Percentiles rank a stretch among this genome's conserved stretches.
These are phyloP conservation scores for Chelon labrosus DNA, from an alignment of 2,797 vertebrate genomes.

Conservation along the genomic window DNA sequence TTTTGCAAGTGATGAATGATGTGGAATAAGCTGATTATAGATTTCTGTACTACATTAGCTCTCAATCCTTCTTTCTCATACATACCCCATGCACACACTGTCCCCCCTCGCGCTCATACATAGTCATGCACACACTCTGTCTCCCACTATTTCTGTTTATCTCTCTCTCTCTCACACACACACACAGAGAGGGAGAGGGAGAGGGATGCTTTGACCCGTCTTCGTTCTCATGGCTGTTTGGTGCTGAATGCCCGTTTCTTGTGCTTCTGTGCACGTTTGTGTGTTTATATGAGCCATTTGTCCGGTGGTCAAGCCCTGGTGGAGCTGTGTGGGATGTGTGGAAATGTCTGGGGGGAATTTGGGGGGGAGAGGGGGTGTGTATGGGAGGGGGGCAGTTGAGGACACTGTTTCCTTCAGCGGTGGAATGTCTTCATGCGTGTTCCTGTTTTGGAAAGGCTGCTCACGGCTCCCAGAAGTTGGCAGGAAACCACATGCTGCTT, in stretches of 20 bases:
- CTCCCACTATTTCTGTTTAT: slow-evolving; percentile 16
- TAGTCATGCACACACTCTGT: slow-evolving; percentile 30
- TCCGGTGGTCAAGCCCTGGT: slow-evolving; percentile 57
- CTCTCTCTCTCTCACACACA: slow-evolving; percentile 1
- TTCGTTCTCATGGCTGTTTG: slow-evolving; percentile 69
- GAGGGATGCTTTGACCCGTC: slow-evolving; percentile 25
- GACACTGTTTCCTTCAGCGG: slow-evolving; percentile 80
- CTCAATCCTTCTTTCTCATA: slow-evolving; percentile 26
- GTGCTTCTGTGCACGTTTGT: slow-evolving; percentile 42
- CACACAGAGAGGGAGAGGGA: slow-evolving; percentile 8
- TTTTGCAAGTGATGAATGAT: slow-evolving; percentile 46
- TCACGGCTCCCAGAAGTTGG: slow-evolving; percentile 76
- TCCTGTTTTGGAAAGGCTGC: slow-evolving; percentile 83
- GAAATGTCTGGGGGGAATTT: slow-evolving; percentile 39
- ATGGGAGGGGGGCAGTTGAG: slow-evolving; percentile 60
- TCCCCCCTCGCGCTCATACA: slow-evolving; percentile 19
- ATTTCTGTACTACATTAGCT: slow-evolving; percentile 46
- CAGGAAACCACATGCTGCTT: slow-evolving; percentile 82
- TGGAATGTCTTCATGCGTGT: slow-evolving; percentile 85
- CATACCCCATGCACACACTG: slow-evolving; percentile 26
- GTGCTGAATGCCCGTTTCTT: slow-evolving; percentile 35
- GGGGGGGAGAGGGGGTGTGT: slow-evolving; percentile 16
- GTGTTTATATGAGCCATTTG: slow-evolving; percentile 47
- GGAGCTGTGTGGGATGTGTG: slow-evolving; percentile 59
- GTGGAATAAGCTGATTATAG: slow-evolving; percentile 40